These are phyloP conservation scores for Romanogobio albipinnatus DNA, from an alignment of 2,113 vertebrate species.

Conservation along the genomic window DNA sequence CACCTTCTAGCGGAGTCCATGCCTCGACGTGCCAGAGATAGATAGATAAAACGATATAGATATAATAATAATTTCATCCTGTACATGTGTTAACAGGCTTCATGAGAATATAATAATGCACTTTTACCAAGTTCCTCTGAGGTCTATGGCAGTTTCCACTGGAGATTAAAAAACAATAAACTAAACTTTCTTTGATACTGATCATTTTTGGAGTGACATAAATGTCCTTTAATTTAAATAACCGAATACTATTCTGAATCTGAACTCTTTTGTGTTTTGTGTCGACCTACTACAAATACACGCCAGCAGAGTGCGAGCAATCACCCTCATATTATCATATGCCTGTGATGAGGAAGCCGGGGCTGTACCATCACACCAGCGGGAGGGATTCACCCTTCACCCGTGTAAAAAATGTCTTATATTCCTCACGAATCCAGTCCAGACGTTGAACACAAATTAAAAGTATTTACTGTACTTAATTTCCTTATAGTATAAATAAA, in stretches of 20 bases:
- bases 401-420: not conserved
- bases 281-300: not conserved
- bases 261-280: not conserved
- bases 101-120: too few relatives aligned
- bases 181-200: not conserved
- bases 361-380: conserved; percentile 50
- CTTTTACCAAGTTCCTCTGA: not conserved
- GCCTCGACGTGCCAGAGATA: too few relatives aligned
- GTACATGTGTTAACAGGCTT: too few relatives aligned
- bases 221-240: not conserved
- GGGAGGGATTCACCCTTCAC: not conserved
- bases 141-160: not conserved
- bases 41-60: too few relatives aligned
- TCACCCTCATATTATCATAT: conserved; percentile 6
- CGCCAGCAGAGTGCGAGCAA: conserved; percentile 41
- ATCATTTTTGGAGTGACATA: not conserved
- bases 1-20: too few relatives aligned
- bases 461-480: not conserved
- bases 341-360: conserved; percentile 41
- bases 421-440: not conserved
- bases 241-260: not conserved
- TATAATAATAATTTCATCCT: too few relatives aligned
- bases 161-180: not conserved
- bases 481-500: not conserved
- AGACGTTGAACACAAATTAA: not conserved